phyloP scores from a whole-genome alignment of 64 coral and sea anemone species.

The Pocillopora damicornis region DNA sequence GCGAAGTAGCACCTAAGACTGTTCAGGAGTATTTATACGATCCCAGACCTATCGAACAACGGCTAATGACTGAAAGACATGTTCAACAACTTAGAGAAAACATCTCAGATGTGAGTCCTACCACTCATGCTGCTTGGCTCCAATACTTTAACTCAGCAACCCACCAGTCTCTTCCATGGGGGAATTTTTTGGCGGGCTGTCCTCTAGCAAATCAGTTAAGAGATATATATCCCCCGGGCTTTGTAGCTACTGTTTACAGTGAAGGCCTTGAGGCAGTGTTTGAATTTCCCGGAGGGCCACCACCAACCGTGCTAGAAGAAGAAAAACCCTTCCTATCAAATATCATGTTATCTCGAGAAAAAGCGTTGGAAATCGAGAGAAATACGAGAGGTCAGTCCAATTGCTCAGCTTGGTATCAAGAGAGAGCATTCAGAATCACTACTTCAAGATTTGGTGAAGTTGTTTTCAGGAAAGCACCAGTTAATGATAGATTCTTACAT shows the following conservation, averaged over 20 bases:
- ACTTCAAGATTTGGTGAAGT: constrained; percentile 45
- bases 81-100: constrained; percentile 8
- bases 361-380: constrained; percentile 5
- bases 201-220: constrained; percentile 15
- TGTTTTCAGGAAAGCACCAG: constrained; percentile 30
- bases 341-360: constrained; percentile 8
- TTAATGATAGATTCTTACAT: constrained; percentile 28
- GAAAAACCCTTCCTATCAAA: constrained; percentile 20
- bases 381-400: constrained; percentile 2
- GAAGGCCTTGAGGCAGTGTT: constrained; percentile 31
- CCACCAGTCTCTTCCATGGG: constrained; percentile 20
- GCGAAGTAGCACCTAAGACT: constrained; percentile 10
- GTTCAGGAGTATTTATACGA: constrained; percentile 27
- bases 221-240: constrained; percentile 8
- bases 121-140: constrained; percentile 40
- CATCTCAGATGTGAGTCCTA: neutral
- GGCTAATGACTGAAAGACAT: neutral
- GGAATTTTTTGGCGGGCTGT: constrained; percentile 13
- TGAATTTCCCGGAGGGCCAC: constrained; percentile 23
- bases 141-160: constrained; percentile 15
- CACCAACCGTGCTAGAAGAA: neutral
- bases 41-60: constrained; percentile 13
- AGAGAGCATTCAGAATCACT: constrained; percentile 31
- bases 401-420: constrained; percentile 20
- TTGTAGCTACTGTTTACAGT: constrained; percentile 20